Conservation (phyloP, 2,888 invertebrate species). For the Drosophila austrosaltans region DNA sequence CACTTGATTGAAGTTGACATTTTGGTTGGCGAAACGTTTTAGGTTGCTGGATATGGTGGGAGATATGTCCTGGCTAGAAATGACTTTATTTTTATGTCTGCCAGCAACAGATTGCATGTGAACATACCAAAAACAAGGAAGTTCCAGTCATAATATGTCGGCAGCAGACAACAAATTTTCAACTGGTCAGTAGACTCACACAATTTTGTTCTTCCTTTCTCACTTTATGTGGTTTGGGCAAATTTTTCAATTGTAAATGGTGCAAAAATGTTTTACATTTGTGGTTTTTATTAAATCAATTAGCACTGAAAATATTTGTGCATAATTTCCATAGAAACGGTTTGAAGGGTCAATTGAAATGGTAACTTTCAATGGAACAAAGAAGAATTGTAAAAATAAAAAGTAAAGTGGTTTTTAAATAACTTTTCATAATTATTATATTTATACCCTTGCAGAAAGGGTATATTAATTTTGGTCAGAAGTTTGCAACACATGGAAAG, state of each 20-base stretch:
- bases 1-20: conserved; percentile 68
- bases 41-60: not conserved
- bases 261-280: conserved; percentile 65
- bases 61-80: conserved; percentile 16
- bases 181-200: conserved; percentile 17
- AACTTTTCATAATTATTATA: no score
- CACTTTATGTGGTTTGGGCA: conserved; percentile 43
- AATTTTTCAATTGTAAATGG: conserved; percentile 56
- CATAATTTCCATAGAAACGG: conserved; percentile 23
- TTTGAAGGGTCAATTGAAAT: no score
- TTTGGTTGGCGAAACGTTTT: conserved; percentile 41
- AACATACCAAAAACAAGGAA: conserved; percentile 10
- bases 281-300: conserved; percentile 69
- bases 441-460: no score
- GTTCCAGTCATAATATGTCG: conserved; percentile 57
- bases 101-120: conserved; percentile 30
- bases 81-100: conserved; percentile 46
- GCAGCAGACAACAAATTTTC: conserved; percentile 27
- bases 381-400: no score
- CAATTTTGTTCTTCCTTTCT: not conserved
- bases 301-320: conserved; percentile 63
- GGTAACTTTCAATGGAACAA: no score
- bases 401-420: no score
- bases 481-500: no score
- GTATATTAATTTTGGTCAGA: no score